Base-by-base conservation (phyloP, 2,888 invertebrate species). In the Erebia palarica region DNA sequence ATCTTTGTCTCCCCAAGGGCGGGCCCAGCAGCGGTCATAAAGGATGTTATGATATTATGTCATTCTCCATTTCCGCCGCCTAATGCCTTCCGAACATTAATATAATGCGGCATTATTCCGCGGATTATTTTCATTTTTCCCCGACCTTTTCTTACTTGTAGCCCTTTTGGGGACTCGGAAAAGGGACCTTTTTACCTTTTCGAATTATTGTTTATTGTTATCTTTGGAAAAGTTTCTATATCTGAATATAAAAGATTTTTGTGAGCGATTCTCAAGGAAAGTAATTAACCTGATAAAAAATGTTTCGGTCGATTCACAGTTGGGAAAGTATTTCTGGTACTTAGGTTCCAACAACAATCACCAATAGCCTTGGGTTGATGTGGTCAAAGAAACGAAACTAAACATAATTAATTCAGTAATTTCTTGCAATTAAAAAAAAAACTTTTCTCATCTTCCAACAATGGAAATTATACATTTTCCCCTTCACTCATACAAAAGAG, bases 21-120 rank as follows among this genome's bases (percentile, higher is more conserved):
- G 87, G 89, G 86, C 88, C 84, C 85, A 58, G 47, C 57, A 84
- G 88, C 86, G 88, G 88, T 87, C 88, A 89, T 89, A 91, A 90
- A 89, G 90, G 90, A 90, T 92, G 92, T 90, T 90, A 91, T 88
- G 87, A 92, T 88, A 90, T 92, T 88, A 91, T 90, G 89, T 91
- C 92, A 93, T 92, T 92, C 85, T 82, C 83, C 90, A 87, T 89
- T 91, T 92, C 92, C 92, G 81, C 81, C 70, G 82, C 84, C 88
- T 92, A 93, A 93, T 92, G 92, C 91, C 73, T 79, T 73, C 74
- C 76, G 74, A 72, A 75, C 76, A 75, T 76, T 78, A 77, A 79
- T 79, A 77, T 78, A 75, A 78, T 76, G 67, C 71, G 73, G 81
- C 84, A 82, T 81, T 78, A 80, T 77, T 74, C 69, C 75, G 68